Percentiles rank a stretch among this genome's conserved stretches.
phyloP scores from a whole-genome alignment of 2,113 vertebrate genomes.

The Anolis sagrei region DNA sequence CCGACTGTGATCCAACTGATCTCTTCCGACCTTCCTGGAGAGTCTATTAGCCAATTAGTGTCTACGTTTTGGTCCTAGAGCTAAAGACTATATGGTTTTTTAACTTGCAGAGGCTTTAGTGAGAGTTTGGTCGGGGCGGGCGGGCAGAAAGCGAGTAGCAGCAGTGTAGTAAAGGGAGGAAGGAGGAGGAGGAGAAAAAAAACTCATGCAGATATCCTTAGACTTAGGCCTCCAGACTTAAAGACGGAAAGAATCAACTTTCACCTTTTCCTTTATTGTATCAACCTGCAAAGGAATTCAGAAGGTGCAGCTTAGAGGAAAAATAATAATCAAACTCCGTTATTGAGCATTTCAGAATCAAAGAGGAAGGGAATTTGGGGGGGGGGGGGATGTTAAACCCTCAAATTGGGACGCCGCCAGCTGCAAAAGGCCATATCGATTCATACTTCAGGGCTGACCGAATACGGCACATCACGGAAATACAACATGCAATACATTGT shows the following conservation, averaged over 20 bases:
- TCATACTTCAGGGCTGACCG: too few relatives aligned
- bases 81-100: conserved; percentile 81
- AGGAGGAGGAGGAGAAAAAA: conserved; percentile 72
- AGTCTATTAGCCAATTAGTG: conserved; percentile 82
- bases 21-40: conserved; percentile 77
- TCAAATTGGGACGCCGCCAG: background rate
- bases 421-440: background rate
- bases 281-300: conserved; percentile 99
- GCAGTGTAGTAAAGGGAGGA: conserved; percentile 86
- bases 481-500: background rate
- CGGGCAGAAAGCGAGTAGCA: conserved; percentile 87
- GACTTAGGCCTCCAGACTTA: conserved; percentile 96
- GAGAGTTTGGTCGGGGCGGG: conserved; percentile 76
- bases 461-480: background rate
- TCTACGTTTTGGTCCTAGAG: conserved; percentile 80
- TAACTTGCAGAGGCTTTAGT: conserved; percentile 86
- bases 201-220: conserved; percentile 94
- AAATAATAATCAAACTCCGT: conserved; percentile 72
- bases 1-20: conserved; percentile 83
- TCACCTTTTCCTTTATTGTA: conserved; percentile 97
- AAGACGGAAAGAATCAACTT: conserved; percentile 96
- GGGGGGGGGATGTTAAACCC: too few relatives aligned
- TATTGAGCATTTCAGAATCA: conserved; percentile 77
- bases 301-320: conserved; percentile 92
- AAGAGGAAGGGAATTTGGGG: background rate